Evolutionary conservation across 2,888 invertebrate species (phyloP).

Genomic region (Scaeva pyrastri): DNA sequence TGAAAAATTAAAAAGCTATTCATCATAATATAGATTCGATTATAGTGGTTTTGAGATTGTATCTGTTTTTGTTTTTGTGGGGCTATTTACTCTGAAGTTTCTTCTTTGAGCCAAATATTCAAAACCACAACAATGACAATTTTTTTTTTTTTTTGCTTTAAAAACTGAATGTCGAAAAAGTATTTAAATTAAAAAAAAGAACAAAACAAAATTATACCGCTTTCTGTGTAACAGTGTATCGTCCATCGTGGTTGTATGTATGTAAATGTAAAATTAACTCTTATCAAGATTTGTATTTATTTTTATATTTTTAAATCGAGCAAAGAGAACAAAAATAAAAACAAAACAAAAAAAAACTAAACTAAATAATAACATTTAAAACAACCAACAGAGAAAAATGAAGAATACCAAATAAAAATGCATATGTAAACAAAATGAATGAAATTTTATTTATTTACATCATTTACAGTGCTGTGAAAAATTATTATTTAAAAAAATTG

Average conservation of each 20-base stretch:
- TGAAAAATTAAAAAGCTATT: slow-evolving; percentile 29
- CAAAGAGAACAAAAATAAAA: background rate
- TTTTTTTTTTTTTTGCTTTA: slow-evolving; percentile 1
- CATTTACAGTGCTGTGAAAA: slow-evolving; percentile 13
- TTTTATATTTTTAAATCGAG: slow-evolving; percentile 32
- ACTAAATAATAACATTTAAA: slow-evolving; percentile 1
- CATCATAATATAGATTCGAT: slow-evolving; percentile 5
- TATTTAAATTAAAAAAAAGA: background rate
- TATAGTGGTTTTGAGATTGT: slow-evolving; percentile 16
- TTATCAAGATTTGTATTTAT: slow-evolving; percentile 66
- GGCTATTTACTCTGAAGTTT: slow-evolving; percentile 14
- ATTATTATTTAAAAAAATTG: background rate
- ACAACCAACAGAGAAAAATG: slow-evolving; percentile 1
- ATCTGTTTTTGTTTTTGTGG: slow-evolving; percentile 3
- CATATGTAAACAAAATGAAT: slow-evolving; percentile 40
- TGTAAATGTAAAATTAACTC: slow-evolving; percentile 62
- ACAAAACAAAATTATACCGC: background rate
- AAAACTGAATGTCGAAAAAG: slow-evolving; percentile 8
- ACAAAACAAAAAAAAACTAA: background rate
- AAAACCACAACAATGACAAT: slow-evolving; percentile 25
- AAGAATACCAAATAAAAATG: background rate
- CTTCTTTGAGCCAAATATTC: slow-evolving; percentile 8
- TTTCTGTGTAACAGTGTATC: background rate
- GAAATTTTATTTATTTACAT: slow-evolving; percentile 29
- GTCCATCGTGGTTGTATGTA: slow-evolving; percentile 40